Conservation (phyloP, 2,797 vertebrate species). For the Crenuchus spilurus region DNA sequence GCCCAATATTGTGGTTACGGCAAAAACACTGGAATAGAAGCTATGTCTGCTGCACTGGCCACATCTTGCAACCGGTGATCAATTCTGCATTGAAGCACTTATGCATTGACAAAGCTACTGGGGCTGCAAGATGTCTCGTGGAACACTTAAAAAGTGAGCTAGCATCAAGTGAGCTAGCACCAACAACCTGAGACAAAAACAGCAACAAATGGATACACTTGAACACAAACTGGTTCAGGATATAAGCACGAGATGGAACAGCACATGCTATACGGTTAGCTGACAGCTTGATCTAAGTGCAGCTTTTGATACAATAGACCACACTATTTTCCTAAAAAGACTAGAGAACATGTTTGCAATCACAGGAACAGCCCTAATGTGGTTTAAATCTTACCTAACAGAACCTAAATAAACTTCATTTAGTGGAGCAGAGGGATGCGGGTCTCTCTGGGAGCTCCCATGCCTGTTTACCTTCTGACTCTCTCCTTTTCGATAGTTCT, state of each 20-base stretch:
- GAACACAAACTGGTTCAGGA: constrained; percentile 47
- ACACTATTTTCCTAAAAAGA: too few relatives aligned
- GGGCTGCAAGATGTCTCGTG: constrained; percentile 37
- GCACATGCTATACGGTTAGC: constrained; percentile 43
- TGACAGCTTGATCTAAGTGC: constrained; percentile 35
- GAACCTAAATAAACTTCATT: too few relatives aligned
- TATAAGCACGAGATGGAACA: constrained; percentile 47
- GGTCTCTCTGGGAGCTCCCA: too few relatives aligned
- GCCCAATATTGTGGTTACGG: constrained; percentile 40
- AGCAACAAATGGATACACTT: constrained; percentile 44
- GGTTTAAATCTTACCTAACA: too few relatives aligned
- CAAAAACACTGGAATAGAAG: constrained; percentile 39
- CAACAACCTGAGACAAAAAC: constrained; percentile 26
- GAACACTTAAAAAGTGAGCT: constrained; percentile 36
- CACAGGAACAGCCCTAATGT: too few relatives aligned
- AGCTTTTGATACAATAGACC: too few relatives aligned
- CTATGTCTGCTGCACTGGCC: constrained; percentile 32
- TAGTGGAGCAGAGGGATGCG: too few relatives aligned
- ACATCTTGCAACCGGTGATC: constrained; percentile 50
- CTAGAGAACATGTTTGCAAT: too few relatives aligned
- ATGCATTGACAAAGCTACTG: constrained; percentile 31
- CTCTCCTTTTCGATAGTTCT: too few relatives aligned
- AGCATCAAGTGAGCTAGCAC: constrained; percentile 13
- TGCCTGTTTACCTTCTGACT: too few relatives aligned
- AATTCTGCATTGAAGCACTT: constrained; percentile 41